A percentile compares a stretch with the other conserved stretches of the same genome.
These are phyloP conservation scores for Laterallus jamaicensis DNA, from an alignment of 2,113 vertebrate genomes.

Conservation along the genomic window DNA sequence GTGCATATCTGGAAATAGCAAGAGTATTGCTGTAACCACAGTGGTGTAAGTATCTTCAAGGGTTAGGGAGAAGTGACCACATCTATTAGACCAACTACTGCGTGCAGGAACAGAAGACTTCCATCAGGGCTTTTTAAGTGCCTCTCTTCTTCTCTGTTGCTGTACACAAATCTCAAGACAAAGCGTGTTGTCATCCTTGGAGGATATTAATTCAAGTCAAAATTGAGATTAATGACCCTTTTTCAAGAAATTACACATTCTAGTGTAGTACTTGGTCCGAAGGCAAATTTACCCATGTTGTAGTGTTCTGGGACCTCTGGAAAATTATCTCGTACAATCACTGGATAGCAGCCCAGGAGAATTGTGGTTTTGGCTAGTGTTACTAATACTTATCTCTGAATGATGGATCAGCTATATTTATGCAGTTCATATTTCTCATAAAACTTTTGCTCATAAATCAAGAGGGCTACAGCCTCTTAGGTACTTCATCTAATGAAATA, in stretches of 20 bases:
- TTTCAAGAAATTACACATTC: neutral
- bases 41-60: neutral
- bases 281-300: neutral
- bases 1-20: neutral
- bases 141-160: neutral
- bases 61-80: neutral
- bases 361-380: conserved; percentile 16
- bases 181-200: neutral
- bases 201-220: conserved; percentile 23
- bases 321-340: neutral
- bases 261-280: neutral
- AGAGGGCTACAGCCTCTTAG: neutral
- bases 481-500: conserved; percentile 34
- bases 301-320: neutral
- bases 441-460: conserved; percentile 39
- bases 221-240: conserved; percentile 49
- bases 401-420: conserved; percentile 1
- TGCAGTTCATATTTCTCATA: conserved; percentile 48
- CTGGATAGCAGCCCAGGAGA: neutral
- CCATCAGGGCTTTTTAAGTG: neutral
- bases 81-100: neutral
- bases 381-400: conserved; percentile 38
- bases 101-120: neutral
- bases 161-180: neutral
- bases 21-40: neutral